Base-by-base conservation (phyloP, 2,888 invertebrate species). In the Rhagonycha fulva region DNA sequence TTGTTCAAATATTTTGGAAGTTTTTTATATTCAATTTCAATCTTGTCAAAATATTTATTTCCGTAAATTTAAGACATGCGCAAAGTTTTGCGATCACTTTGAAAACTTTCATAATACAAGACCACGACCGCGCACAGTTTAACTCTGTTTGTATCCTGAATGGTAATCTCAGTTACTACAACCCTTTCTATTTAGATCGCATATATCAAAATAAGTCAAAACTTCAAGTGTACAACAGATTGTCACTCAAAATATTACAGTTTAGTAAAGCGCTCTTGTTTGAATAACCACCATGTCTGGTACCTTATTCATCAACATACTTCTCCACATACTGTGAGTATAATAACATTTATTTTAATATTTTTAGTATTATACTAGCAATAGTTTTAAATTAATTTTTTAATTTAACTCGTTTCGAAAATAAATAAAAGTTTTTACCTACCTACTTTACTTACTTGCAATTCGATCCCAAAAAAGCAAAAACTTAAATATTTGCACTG, bases 111-210 rank as follows among this genome's bases (percentile, higher is more conserved):
- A 47, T 77, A 75, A 75, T 71, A 68, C 66, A 78, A 77, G 77
- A 77, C 74, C 79, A 72, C 80, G 77, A 76, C 74, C 80, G 76
- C 81, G 80, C 80, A 79, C 80, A 80, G 80, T 81, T 81, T 78
- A 76, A 78, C 75, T 68, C 71, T 72, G 76, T 74, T 47, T 77
- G 79, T 77, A 77, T 79, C 77, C 75, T 76, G 72, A 70, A 73
- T 70, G 68, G 76, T 32, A 76, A 74, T 74, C 76, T 74, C 76
- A 61, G 70, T 67, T 71, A 71, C 70, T 61, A 76, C 74, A 30
- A 76, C 70, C 66, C 70, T 75, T 28, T 30, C 32, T 14, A 32
- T 28, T 68, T 26, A 10, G n/a, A n/a, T 30, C 74, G 69, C 12
- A 68, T 69, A 70, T 24, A 62, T 70, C 68, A 70, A 14, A 70